Evolutionary conservation across 2,888 invertebrate genomes (phyloP).

Genomic region (Eledona agricola): DNA sequence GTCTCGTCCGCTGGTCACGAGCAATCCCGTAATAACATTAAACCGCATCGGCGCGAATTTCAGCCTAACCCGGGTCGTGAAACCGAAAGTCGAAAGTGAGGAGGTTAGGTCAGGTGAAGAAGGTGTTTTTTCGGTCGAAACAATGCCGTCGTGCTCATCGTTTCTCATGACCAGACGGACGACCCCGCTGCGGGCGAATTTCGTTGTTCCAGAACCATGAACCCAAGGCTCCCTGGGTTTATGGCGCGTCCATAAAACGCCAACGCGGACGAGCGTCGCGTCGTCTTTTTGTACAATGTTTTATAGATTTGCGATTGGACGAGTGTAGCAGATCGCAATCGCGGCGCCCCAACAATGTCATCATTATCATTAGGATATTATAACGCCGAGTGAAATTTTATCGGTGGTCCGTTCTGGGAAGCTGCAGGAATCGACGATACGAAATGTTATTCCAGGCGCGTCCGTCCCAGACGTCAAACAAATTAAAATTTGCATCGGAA

Average conservation of each 20-base stretch:
- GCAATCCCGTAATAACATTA: constrained; percentile 28
- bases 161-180: constrained; percentile 55
- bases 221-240: constrained; percentile 10
- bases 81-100: constrained; percentile 45
- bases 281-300: too few species aligned
- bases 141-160: constrained; percentile 52
- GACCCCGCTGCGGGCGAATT: constrained; percentile 44
- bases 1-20: constrained; percentile 34
- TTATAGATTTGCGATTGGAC: too few species aligned
- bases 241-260: constrained; percentile 21
- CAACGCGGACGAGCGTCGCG: constrained; percentile 2
- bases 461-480: constrained; percentile 21
- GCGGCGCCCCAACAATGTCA: too few species aligned
- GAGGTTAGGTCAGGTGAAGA: constrained; percentile 46
- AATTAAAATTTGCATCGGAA: constrained; percentile 36
- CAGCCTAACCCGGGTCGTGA: constrained; percentile 11
- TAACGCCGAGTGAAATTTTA: too few species aligned
- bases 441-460: too few species aligned
- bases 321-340: too few species aligned
- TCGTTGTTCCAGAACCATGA: constrained; percentile 14
- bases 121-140: constrained; percentile 40
- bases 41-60: constrained; percentile 35
- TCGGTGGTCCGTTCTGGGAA: too few species aligned
- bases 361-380: too few species aligned
- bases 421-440: too few species aligned